Percentiles rank a stretch among this genome's conserved stretches.
Conservation (phyloP, 53 echinoderm and acorn worm species). For the Hippasteria phrygiana region DNA sequence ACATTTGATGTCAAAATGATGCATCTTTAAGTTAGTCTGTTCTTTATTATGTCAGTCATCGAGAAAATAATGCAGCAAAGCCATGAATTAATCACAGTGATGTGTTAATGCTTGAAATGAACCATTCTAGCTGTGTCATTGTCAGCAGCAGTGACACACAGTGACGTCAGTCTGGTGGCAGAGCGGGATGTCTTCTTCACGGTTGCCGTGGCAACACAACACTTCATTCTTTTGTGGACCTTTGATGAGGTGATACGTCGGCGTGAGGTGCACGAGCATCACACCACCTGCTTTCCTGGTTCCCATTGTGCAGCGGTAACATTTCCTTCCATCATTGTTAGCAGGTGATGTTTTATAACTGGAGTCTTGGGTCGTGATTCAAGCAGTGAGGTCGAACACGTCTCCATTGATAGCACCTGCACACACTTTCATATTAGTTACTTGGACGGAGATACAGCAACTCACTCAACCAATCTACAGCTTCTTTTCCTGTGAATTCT, state of each 20-base stretch:
- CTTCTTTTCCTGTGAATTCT: no score
- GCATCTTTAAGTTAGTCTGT: neutral
- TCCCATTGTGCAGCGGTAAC: neutral
- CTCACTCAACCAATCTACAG: no score
- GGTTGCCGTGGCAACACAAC: conserved; percentile 21
- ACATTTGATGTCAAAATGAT: neutral
- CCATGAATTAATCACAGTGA: neutral
- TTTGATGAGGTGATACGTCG: neutral
- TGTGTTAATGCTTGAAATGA: conserved; percentile 19
- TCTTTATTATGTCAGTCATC: neutral
- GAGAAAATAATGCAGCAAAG: neutral
- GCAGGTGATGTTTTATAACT: neutral
- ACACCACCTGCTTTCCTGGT: neutral
- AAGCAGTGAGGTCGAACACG: neutral
- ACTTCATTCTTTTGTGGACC: neutral
- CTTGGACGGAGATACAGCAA: no score
- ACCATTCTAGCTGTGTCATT: conserved; percentile 33
- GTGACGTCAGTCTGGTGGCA: conserved; percentile 21
- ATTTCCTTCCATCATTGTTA: neutral
- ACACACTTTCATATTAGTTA: neutral
- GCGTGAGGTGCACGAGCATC: neutral
- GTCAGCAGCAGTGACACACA: conserved; percentile 5
- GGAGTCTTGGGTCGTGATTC: neutral
- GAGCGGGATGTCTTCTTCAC: neutral
- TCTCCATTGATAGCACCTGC: neutral